Base-by-base conservation (phyloP, 2,113 vertebrate genomes). In the Pipa parva region DNA sequence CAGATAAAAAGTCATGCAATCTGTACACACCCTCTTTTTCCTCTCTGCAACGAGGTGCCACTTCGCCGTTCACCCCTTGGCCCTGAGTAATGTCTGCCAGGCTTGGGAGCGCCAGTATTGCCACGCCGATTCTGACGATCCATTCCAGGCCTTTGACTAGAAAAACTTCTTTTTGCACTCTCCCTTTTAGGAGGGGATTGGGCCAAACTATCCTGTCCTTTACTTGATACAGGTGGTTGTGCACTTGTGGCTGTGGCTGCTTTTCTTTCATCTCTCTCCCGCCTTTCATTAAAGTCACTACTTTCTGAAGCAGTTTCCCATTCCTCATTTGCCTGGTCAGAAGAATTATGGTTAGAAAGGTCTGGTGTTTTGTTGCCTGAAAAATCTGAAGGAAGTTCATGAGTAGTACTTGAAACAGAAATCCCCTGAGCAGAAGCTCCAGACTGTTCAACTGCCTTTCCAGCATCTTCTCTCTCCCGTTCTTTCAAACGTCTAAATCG, bases 251-350 rank as follows among this genome's bases (percentile, higher is more conserved):
- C 85, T 65, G 85, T 78, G 54, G 90, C 87, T 1, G 86, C 88
- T 76, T 94, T 95, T 72, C 91, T 91, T 72, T 97, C 97, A 69
- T 97, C 96, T 54, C 97, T 90, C 63, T 99, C 97, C 37, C 97
- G 81, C 49, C 96, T 88, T 75, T 99, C 97, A 22, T 97, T 98
- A 82, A 99, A 99, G 81, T 99, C 97, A 0, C 97, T 99, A 77
- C 97, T 99, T 82, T 99, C 97, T 0, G 97, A 99, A 24, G 97
- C 97, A 0, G 97, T 99, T 78, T 99, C 97, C 97, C 97, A 99
- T 63, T 99, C 97, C 72, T 99, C 97, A 6, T 99, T 99, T 51
- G 97, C 97, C 81, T 99, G 97, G 76, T 99, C 97, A 26, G 97
- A 99, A 5, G 97, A 99, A 76, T 99, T 99, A 80, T 99, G 97